phyloP scores from a whole-genome alignment of 2,797 vertebrate species.

The Acipenser oxyrinchus region DNA sequence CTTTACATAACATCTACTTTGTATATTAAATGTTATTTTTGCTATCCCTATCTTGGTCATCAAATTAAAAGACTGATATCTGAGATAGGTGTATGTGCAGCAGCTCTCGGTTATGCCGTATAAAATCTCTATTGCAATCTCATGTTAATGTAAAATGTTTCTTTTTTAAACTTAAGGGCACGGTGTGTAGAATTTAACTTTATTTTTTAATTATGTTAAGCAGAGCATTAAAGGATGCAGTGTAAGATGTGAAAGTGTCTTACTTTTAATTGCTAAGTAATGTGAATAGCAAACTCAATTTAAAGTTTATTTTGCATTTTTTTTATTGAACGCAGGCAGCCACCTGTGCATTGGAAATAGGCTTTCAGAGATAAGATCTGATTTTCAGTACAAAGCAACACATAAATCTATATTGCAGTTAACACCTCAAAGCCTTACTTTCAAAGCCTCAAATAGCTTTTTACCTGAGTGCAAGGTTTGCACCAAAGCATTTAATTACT shows the following conservation, averaged over 20 bases:
- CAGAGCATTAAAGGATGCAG: not conserved
- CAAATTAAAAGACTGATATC: too few species aligned
- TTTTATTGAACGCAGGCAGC: not conserved
- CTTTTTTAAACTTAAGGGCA: too few species aligned
- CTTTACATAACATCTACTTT: too few species aligned
- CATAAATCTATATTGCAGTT: conserved; percentile 63
- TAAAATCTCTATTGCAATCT: too few species aligned
- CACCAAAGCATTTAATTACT: not conserved
- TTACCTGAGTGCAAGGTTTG: conserved; percentile 1
- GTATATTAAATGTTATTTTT: too few species aligned
- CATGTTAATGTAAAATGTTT: too few species aligned
- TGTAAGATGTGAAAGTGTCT: not conserved
- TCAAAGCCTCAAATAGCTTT: not conserved
- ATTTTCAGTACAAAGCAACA: conserved; percentile 49
- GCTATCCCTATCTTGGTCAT: too few species aligned
- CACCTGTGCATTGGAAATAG: not conserved
- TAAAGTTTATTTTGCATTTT: not conserved
- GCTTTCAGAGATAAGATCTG: not conserved
- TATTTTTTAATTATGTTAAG: too few species aligned
- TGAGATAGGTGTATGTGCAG: too few species aligned
- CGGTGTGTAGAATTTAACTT: too few species aligned
- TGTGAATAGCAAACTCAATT: not conserved
- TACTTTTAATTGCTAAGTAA: not conserved
- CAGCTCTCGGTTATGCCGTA: too few species aligned
- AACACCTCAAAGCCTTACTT: conserved; percentile 47